Conservation (phyloP, 2,113 vertebrate species). For the Aptenodytes forsteri region DNA sequence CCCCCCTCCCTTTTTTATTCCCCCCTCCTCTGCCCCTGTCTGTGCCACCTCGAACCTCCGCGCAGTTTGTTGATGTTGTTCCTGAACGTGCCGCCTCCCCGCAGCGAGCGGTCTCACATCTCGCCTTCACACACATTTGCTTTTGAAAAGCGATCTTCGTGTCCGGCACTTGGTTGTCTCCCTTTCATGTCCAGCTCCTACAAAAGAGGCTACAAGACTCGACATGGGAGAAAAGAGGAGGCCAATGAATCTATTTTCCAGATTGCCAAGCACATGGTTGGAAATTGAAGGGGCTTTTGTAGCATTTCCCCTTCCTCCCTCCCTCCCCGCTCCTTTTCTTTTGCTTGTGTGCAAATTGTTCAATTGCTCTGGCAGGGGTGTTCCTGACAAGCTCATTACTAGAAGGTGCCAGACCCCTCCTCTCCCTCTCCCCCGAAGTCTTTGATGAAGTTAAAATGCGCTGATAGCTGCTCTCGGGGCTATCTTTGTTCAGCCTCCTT, state of each 20-base stretch:
- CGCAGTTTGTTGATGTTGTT: constrained; percentile 88
- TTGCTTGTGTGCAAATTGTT: constrained; percentile 81
- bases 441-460: constrained; percentile 73
- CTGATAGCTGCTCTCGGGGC: constrained; percentile 56
- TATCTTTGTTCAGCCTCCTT: constrained; percentile 58
- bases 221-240: constrained; percentile 79
- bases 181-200: constrained; percentile 83
- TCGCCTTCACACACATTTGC: constrained; percentile 80
- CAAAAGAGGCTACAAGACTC: constrained; percentile 84
- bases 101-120: constrained; percentile 83
- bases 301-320: constrained; percentile 51
- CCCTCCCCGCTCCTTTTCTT: constrained; percentile 73
- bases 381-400: constrained; percentile 86
- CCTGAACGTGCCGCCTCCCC: constrained; percentile 78
- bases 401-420: constrained; percentile 76
- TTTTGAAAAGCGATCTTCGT: constrained; percentile 90
- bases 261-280: constrained; percentile 85
- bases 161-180: constrained; percentile 83
- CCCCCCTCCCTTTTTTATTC: constrained; percentile 46
- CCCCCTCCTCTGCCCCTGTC: constrained; percentile 68
- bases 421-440: constrained; percentile 61
- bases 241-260: constrained; percentile 86
- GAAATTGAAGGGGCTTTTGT: constrained; percentile 77
- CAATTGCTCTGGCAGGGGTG: constrained; percentile 81
- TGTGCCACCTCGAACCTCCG: constrained; percentile 75